Evolutionary conservation across 53 echinoderm and acorn worm genomes (phyloP).

Genomic region (Zoroaster sp.): DNA sequence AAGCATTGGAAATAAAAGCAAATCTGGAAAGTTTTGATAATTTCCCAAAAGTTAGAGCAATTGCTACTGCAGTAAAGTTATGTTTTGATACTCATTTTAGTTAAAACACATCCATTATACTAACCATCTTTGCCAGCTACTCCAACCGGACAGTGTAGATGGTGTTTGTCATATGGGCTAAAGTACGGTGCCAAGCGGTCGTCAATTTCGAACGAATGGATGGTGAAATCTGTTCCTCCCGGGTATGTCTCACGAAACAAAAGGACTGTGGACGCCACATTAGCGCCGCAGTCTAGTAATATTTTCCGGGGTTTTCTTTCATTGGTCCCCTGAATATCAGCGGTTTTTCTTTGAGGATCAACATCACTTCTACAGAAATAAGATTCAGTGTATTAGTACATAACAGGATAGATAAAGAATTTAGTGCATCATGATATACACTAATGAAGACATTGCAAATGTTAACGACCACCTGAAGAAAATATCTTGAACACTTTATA

Average conservation of each 20-base stretch:
- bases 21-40: too few relatives aligned
- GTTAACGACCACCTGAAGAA: too few relatives aligned
- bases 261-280: constrained; percentile 50
- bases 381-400: too few relatives aligned
- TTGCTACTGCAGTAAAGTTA: background rate
- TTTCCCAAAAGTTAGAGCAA: too few relatives aligned
- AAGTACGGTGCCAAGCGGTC: constrained; percentile 50
- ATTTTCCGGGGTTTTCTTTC: constrained; percentile 28
- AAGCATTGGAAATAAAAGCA: too few relatives aligned
- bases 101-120: background rate
- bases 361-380: too few relatives aligned
- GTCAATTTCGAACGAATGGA: constrained; percentile 69
- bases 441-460: too few relatives aligned
- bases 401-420: too few relatives aligned
- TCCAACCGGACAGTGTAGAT: constrained; percentile 55
- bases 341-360: background rate
- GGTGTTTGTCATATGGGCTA: constrained; percentile 32
- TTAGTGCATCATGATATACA: too few relatives aligned
- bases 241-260: constrained; percentile 64
- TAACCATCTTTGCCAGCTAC: constrained; percentile 48
- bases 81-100: too few relatives aligned
- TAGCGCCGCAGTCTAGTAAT: constrained; percentile 58
- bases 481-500: too few relatives aligned
- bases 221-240: constrained; percentile 46
- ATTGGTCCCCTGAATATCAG: background rate